These are phyloP conservation scores for Drosophila repleta DNA, from an alignment of 1,140 invertebrate genomes.

Conservation along the genomic window DNA sequence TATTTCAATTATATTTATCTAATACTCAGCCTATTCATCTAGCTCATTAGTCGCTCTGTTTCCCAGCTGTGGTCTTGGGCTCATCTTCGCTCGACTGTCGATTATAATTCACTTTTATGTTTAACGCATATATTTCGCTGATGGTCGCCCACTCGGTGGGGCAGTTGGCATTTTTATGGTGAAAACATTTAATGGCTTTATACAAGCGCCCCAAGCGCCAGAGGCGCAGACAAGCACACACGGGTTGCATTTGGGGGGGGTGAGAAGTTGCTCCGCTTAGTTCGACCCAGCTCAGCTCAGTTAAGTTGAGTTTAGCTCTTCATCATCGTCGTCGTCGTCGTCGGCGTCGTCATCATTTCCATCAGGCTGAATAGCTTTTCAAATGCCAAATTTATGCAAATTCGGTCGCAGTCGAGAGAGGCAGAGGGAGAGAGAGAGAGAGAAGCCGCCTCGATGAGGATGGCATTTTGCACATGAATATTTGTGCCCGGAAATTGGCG, in stretches of 20 bases:
- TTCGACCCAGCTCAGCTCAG: slow-evolving; percentile 26
- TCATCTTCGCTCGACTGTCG: slow-evolving; percentile 22
- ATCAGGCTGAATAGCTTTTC: slow-evolving; percentile 77
- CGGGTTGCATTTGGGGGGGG: not conserved
- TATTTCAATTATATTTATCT: not conserved
- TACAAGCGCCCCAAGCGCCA: slow-evolving; percentile 39
- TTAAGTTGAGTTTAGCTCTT: slow-evolving; percentile 52
- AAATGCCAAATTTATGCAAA: slow-evolving; percentile 80
- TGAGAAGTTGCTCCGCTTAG: not conserved
- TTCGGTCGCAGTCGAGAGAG: slow-evolving; percentile 38
- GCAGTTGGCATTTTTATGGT: slow-evolving; percentile 54
- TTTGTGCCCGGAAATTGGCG: slow-evolving; percentile 53
- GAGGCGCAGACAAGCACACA: slow-evolving; percentile 10
- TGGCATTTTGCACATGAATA: slow-evolving; percentile 72
- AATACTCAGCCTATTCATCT: not conserved
- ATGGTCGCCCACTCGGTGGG: slow-evolving; percentile 22
- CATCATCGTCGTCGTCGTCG: slow-evolving; percentile 58
- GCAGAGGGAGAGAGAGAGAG: not conserved
- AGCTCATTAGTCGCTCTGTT: slow-evolving; percentile 10
- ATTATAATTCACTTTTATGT: slow-evolving; percentile 38
- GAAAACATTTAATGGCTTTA: slow-evolving; percentile 71
- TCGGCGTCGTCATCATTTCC: slow-evolving; percentile 72
- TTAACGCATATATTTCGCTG: slow-evolving; percentile 20
- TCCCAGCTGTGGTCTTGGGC: not conserved
- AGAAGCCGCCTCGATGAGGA: slow-evolving; percentile 23